A percentile compares a stretch with the other conserved stretches of the same genome.
phyloP scores from a whole-genome alignment of 2,797 vertebrate genomes.

The Sus cebifrons region DNA sequence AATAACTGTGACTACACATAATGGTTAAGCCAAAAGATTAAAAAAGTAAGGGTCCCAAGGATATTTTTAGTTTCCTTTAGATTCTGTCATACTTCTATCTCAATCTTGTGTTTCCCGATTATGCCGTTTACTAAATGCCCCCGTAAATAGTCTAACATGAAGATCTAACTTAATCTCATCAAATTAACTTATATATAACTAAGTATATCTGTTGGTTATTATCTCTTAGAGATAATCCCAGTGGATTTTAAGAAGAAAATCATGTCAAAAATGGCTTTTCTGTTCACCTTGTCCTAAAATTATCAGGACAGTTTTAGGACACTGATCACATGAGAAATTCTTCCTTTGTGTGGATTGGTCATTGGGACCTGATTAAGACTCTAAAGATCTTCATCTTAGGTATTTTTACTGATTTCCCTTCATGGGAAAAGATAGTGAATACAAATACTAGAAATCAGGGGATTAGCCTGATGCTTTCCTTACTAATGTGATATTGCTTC shows the following conservation, averaged over 20 bases:
- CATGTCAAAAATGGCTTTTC: neutral
- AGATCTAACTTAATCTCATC: neutral
- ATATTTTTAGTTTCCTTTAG: neutral
- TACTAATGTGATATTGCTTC: neutral
- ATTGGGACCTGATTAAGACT: neutral
- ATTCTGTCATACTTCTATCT: neutral
- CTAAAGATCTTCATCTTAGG: neutral
- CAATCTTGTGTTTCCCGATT: neutral
- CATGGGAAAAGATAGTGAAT: neutral
- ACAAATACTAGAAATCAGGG: neutral
- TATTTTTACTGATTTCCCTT: neutral
- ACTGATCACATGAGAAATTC: neutral
- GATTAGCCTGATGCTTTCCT: neutral
- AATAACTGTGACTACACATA: neutral
- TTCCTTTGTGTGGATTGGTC: neutral
- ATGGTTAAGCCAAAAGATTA: neutral
- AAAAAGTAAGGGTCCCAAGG: neutral
- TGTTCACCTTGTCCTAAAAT: neutral
- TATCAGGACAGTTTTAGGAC: neutral
- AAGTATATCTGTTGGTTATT: neutral
- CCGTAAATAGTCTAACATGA: neutral
- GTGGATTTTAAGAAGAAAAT: neutral
- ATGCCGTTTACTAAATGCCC: neutral
- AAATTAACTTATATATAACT: neutral
- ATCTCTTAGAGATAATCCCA: neutral